phyloP scores from a whole-genome alignment of 1,140 invertebrate genomes.

The Cyphomyrmex costatus region DNA sequence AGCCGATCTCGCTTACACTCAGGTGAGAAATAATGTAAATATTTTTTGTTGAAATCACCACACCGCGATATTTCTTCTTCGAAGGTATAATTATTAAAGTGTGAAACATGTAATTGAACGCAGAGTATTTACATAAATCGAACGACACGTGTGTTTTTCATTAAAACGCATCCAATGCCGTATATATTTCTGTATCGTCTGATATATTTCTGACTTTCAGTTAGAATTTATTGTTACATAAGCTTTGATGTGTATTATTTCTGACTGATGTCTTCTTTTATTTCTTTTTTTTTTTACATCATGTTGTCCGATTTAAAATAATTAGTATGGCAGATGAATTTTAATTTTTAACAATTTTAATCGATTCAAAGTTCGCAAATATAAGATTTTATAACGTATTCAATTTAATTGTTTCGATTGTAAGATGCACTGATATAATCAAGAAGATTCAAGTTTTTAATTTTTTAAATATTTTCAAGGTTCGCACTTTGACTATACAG shows the following conservation, averaged over 20 bases:
- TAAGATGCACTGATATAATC: slow-evolving; percentile 14
- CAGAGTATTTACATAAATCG: slow-evolving; percentile 21
- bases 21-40: slow-evolving; percentile 44
- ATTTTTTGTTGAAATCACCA: slow-evolving; percentile 48
- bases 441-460: not conserved
- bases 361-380: not conserved
- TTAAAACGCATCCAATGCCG: not conserved
- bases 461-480: not conserved
- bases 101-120: slow-evolving; percentile 8
- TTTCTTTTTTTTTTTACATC: too few relatives aligned
- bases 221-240: slow-evolving; percentile 15
- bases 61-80: slow-evolving; percentile 15
- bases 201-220: not conserved
- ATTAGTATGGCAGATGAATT: not conserved
- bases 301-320: not conserved
- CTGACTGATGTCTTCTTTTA: not conserved
- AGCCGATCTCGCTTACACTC: slow-evolving; percentile 31
- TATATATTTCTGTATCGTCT: not conserved
- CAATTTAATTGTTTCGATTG: not conserved
- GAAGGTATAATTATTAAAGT: not conserved
- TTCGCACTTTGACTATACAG: not conserved
- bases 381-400: not conserved
- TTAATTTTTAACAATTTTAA: too few relatives aligned
- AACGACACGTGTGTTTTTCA: slow-evolving; percentile 20
- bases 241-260: not conserved